Evolutionary conservation across 2,888 invertebrate species (phyloP), one percentile per base, ranked within the genome.

Genomic region (Megastigmus dorsalis): DNA sequence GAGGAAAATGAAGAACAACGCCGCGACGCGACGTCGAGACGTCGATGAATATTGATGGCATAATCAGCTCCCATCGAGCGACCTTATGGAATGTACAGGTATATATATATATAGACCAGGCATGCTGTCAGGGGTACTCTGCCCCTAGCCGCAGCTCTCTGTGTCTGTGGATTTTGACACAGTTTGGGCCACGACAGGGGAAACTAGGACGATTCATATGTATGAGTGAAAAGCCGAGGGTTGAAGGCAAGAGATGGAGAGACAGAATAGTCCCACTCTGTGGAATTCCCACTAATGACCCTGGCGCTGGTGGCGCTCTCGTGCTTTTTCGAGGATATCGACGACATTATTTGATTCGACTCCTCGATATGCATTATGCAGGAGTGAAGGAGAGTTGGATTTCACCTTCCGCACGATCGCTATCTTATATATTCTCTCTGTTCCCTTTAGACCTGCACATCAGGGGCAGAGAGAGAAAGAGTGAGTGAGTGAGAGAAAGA

Each of bases 41-140:
- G 41, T 60, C 52, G 38, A 65, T 57, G 50, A 65, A 59, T 65
- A 71, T 57, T 45, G 55, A 65, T 65, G 48, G 57, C n/a, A 72
- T 65, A 65, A 72, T 65, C 48, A 72, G 48, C 48, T 30, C 48
- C n/a, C 52, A 60, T 52, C 43, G 41, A 43, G 23, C 45, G 43
- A 20, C 48, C 38, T 48, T 20, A 41, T 6, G 41, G 4, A 7
- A 50, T 4, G 2, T 6, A 50, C 23, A 26, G 23, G n/a, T 15
- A 7, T n/a, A n/a, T n/a, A n/a, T n/a, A n/a, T n/a, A n/a, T n/a
- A n/a, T n/a, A n/a, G n/a, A n/a, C n/a, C n/a, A n/a, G n/a, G n/a
- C n/a, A n/a, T n/a, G n/a, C n/a, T n/a, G n/a, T n/a, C n/a, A n/a
- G n/a, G n/a, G n/a, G n/a, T n/a, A n/a, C n/a, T n/a, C n/a, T n/a